phyloP scores from a whole-genome alignment of 1,140 invertebrate species.

The Drosophila kepulauana region DNA sequence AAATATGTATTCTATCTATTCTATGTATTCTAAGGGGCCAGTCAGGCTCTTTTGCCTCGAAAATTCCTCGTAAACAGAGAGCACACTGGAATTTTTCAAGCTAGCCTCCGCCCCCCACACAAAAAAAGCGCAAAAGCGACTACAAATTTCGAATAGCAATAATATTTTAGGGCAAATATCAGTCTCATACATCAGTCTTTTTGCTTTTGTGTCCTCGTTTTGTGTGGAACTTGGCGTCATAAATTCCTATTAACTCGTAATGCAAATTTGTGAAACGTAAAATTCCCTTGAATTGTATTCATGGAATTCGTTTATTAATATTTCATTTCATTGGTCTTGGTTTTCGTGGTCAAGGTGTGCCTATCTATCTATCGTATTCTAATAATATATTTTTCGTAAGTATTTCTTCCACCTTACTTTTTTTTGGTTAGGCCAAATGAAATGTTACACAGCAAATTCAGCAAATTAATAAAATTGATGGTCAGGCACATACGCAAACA shows the following conservation, averaged over 20 bases:
- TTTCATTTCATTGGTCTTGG: slow-evolving; percentile 57
- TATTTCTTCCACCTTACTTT: background rate
- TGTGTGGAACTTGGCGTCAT: slow-evolving; percentile 51
- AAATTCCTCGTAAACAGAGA: slow-evolving; percentile 52
- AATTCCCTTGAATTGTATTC: slow-evolving; percentile 47
- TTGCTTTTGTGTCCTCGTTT: slow-evolving; percentile 5
- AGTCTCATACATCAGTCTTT: slow-evolving; percentile 4
- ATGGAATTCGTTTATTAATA: slow-evolving; percentile 77
- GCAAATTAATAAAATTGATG: slow-evolving; percentile 62
- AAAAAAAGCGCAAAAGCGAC: slow-evolving; percentile 42
- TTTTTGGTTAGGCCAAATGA: slow-evolving; percentile 42
- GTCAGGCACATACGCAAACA: slow-evolving; percentile 11
- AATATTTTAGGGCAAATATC: slow-evolving; percentile 77
- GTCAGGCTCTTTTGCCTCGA: background rate
- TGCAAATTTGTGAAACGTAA: slow-evolving; percentile 70
- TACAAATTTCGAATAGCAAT: slow-evolving; percentile 80
- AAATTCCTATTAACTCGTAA: slow-evolving; percentile 83
- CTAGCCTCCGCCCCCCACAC: background rate
- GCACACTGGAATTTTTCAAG: slow-evolving; percentile 58
- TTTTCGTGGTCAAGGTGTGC: slow-evolving; percentile 28
- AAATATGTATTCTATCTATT: slow-evolving; percentile 56
- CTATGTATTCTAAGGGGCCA: slow-evolving; percentile 21
- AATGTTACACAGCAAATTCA: slow-evolving; percentile 44
- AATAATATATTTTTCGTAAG: slow-evolving; percentile 13
- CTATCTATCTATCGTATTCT: slow-evolving; percentile 7